Conservation (phyloP, 2,888 invertebrate genomes). For the Drosophila emarginata region DNA sequence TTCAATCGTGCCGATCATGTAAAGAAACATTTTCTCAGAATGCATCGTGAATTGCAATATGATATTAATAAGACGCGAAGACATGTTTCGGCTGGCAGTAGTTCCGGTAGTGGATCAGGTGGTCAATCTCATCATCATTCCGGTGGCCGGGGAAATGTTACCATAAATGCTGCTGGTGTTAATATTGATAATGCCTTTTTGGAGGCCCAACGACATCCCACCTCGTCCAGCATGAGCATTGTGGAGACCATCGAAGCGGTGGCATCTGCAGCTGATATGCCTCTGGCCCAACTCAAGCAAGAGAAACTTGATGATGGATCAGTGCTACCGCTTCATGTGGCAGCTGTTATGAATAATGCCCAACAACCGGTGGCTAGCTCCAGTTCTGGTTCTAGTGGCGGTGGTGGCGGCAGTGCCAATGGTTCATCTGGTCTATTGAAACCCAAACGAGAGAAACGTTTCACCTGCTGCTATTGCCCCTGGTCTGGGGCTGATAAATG, state of each 20-base stretch:
- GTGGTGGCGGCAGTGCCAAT: slow-evolving; percentile 50
- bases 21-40: slow-evolving; percentile 95
- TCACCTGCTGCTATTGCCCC: slow-evolving; percentile 94
- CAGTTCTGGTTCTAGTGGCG: slow-evolving; percentile 67
- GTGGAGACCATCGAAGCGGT: slow-evolving; percentile 82
- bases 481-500: slow-evolving; percentile 97
- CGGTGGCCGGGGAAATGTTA: slow-evolving; percentile 83
- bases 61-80: slow-evolving; percentile 91
- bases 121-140: slow-evolving; percentile 83
- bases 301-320: slow-evolving; percentile 80
- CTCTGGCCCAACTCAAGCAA: slow-evolving; percentile 80
- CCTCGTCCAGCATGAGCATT: slow-evolving; percentile 81
- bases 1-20: slow-evolving; percentile 97
- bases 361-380: slow-evolving; percentile 69
- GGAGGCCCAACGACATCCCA: slow-evolving; percentile 81
- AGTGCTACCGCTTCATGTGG: slow-evolving; percentile 61
- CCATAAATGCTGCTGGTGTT: slow-evolving; percentile 79
- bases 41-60: slow-evolving; percentile 95
- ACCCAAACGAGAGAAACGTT: slow-evolving; percentile 87
- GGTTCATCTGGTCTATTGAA: slow-evolving; percentile 71
- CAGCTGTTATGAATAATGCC: slow-evolving; percentile 51
- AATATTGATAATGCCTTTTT: slow-evolving; percentile 80
- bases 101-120: slow-evolving; percentile 65
- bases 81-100: slow-evolving; percentile 79
- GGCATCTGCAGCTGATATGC: slow-evolving; percentile 80